These are phyloP conservation scores for Loriculus beryllinus DNA, from an alignment of 2,797 vertebrate genomes.

Conservation along the genomic window DNA sequence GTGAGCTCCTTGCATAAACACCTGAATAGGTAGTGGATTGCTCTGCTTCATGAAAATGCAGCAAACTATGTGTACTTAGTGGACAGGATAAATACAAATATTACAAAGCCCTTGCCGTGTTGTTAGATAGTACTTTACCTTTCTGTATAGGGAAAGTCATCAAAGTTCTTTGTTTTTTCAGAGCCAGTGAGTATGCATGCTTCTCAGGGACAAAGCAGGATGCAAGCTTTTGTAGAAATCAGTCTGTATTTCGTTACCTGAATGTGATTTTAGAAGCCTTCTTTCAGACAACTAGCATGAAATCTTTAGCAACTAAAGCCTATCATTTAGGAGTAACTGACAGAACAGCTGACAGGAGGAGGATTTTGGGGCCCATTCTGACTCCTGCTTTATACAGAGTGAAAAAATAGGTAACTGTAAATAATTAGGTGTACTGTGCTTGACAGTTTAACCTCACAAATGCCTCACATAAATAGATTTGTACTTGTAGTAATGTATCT, in stretches of 20 bases:
- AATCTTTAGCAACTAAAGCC: background rate
- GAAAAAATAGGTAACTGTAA: no score
- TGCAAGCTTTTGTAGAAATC: background rate
- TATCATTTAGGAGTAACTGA: background rate
- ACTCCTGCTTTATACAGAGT: no score
- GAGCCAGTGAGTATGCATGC: background rate
- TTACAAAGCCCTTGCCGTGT: background rate
- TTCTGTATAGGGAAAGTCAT: background rate
- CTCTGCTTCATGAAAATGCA: background rate
- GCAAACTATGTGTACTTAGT: background rate
- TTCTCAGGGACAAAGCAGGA: background rate
- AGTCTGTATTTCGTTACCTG: background rate
- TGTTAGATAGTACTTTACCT: background rate
- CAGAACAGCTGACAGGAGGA: background rate
- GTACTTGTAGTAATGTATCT: background rate
- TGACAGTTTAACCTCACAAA: background rate
- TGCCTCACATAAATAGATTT: background rate
- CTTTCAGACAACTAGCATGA: background rate
- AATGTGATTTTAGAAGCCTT: background rate
- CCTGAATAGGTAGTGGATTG: background rate
- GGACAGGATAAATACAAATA: background rate
- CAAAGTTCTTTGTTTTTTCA: background rate
- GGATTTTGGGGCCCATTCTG: no score
- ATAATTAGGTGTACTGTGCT: no score
- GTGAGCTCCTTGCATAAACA: background rate